A percentile compares a stretch with the other conserved stretches of the same genome.
These are phyloP conservation scores for human DNA, from an alignment of 2,113 vertebrate species.

Conservation along the genomic window GRCh38 chr22:37436001-37436500, in stretches of 20 bases:
- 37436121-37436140: not conserved
- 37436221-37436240: not conserved
- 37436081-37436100: not conserved
- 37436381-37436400: not conserved
- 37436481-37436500: not conserved
- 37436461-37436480: too few relatives aligned
- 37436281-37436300: not conserved
- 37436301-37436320: not conserved
- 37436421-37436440: not conserved
- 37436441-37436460: fast-evolving
- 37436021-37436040: not conserved
- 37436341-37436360: not conserved
- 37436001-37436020: too few relatives aligned
- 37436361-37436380: not conserved
- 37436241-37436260: not conserved
- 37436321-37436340: not conserved
- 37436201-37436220: not conserved
- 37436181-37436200: not conserved
- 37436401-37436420: not conserved
- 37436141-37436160: not conserved
- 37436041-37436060: not conserved
- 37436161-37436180: not conserved
- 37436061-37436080: not conserved
- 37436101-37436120: not conserved
- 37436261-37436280: not conserved